Conservation (phyloP, 2,888 invertebrate species). For the Fragum whitleyi region DNA sequence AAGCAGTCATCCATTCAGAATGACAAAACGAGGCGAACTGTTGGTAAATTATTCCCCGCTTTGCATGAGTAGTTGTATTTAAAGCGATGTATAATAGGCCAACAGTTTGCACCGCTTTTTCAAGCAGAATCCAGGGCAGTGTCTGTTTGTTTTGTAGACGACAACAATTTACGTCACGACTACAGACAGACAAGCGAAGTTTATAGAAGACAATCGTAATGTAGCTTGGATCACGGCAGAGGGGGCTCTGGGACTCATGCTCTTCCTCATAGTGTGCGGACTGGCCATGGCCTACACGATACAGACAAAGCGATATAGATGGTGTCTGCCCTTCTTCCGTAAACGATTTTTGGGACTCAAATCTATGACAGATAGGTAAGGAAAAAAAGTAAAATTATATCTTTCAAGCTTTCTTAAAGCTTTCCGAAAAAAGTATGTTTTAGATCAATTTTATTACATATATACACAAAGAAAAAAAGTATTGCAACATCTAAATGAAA, state of each 20-base stretch:
- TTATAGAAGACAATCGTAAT: conserved; percentile 54
- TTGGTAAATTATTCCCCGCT: too few relatives aligned
- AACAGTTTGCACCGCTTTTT: too few relatives aligned
- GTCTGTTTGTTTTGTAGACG: conserved; percentile 32
- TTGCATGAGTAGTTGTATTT: too few relatives aligned
- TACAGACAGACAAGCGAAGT: conserved; percentile 53
- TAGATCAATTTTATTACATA: too few relatives aligned
- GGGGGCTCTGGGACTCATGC: conserved; percentile 6
- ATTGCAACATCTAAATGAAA: too few relatives aligned
- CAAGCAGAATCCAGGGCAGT: too few relatives aligned
- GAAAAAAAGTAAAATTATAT: not conserved
- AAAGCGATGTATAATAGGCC: too few relatives aligned
- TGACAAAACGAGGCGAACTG: too few relatives aligned
- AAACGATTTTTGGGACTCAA: conserved; percentile 46
- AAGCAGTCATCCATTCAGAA: too few relatives aligned
- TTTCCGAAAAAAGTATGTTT: too few relatives aligned
- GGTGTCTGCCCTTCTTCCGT: conserved; percentile 55
- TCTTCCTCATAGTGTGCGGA: conserved; percentile 30
- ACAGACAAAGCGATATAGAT: conserved; percentile 56
- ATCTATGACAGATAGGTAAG: conserved; percentile 45
- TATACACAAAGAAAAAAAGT: too few relatives aligned
- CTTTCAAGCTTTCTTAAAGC: not conserved
- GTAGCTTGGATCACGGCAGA: conserved; percentile 55
- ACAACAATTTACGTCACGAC: conserved; percentile 40
- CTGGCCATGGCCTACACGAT: conserved; percentile 52